A percentile compares a stretch with the other conserved stretches of the same genome.
These are phyloP conservation scores for Callocephalon fimbriatum DNA, from an alignment of 2,113 vertebrate species.

Conservation along the genomic window DNA sequence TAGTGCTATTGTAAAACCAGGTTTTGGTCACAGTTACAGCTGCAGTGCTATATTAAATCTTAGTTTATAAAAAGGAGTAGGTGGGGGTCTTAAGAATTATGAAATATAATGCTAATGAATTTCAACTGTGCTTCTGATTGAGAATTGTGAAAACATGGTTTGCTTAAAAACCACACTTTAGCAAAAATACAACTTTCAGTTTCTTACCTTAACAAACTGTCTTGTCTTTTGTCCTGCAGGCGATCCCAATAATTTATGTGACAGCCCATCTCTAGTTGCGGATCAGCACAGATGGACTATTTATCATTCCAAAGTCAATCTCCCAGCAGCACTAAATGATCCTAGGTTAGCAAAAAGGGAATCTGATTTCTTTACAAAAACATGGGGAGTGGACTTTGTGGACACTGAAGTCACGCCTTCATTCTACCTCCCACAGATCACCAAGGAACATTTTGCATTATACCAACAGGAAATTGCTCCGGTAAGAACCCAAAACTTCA, in stretches of 20 bases:
- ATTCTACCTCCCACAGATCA: conserved; percentile 94
- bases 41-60: neutral
- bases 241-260: conserved; percentile 81
- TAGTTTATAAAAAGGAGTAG: neutral
- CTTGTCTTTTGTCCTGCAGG: conserved; percentile 74
- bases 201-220: neutral
- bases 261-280: conserved; percentile 90
- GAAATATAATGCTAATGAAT: fast-evolving
- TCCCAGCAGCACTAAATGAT: conserved; percentile 96
- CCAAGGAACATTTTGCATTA: conserved; percentile 88
- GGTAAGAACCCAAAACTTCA: conserved; percentile 74
- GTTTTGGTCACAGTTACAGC: neutral
- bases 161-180: neutral
- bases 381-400: conserved; percentile 96
- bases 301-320: conserved; percentile 98
- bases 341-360: conserved; percentile 96
- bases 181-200: neutral
- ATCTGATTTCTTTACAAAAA: conserved; percentile 99
- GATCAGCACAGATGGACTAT: conserved; percentile 97
- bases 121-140: neutral
- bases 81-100: neutral
- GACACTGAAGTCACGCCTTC: conserved; percentile 94
- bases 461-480: conserved; percentile 91
- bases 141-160: neutral
- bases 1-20: neutral